Evolutionary conservation across 1,140 invertebrate genomes (phyloP).

Genomic region (Thalassaphorura encarpata): DNA sequence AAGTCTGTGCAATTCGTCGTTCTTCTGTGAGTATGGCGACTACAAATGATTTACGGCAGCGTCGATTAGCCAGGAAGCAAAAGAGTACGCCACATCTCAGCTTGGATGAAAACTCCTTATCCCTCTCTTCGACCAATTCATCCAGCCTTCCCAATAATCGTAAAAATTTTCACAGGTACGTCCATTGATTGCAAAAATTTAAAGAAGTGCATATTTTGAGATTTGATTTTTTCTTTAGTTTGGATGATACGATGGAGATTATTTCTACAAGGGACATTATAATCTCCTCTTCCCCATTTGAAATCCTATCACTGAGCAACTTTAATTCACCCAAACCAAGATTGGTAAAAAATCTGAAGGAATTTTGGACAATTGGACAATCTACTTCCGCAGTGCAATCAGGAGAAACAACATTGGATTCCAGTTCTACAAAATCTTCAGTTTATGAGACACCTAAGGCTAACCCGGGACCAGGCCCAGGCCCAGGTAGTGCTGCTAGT

Average conservation of each 20-base stretch:
- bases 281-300: constrained; percentile 25
- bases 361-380: constrained; percentile 34
- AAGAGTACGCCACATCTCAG: constrained; percentile 23
- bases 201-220: constrained; percentile 55
- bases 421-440: constrained; percentile 18
- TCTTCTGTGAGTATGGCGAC: constrained; percentile 63
- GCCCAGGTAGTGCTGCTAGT: too few relatives aligned
- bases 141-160: constrained; percentile 20
- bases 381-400: too few relatives aligned
- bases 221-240: constrained; percentile 41
- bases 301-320: constrained; percentile 22
- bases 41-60: constrained; percentile 32
- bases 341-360: constrained; percentile 35
- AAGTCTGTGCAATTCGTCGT: constrained; percentile 59
- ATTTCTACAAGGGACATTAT: constrained; percentile 20
- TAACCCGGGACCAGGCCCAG: too few relatives aligned
- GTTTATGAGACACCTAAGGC: too few relatives aligned
- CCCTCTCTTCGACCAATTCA: constrained; percentile 21
- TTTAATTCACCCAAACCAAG: constrained; percentile 12
- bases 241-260: constrained; percentile 36
- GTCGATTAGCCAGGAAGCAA: constrained; percentile 19
- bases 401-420: constrained; percentile 10
- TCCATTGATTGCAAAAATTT: constrained; percentile 31
- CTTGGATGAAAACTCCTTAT: constrained; percentile 29
- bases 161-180: constrained; percentile 31